phyloP scores from a whole-genome alignment of 1,140 invertebrate species.

The Eriosoma lanigerum region DNA sequence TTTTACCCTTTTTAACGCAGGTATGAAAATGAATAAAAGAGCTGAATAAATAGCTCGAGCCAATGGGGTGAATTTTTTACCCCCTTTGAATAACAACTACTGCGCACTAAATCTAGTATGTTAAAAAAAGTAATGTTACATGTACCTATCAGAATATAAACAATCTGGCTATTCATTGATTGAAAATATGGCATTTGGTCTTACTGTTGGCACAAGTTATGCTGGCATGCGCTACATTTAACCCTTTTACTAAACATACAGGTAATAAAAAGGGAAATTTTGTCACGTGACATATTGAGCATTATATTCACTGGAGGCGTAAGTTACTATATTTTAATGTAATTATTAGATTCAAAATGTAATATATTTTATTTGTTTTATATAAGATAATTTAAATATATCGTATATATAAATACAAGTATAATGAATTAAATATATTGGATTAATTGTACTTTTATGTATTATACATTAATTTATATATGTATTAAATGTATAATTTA shows the following conservation, averaged over 20 bases:
- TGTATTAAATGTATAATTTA: too few species aligned
- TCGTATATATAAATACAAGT: too few species aligned
- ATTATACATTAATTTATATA: too few species aligned
- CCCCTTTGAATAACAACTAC: constrained; percentile 35
- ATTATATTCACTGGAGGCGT: too few species aligned
- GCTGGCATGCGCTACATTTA: constrained; percentile 39
- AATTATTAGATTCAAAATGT: too few species aligned
- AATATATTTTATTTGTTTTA: too few species aligned
- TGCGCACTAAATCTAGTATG: constrained; percentile 14
- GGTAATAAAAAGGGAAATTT: constrained; percentile 46
- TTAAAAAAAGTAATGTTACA: constrained; percentile 31
- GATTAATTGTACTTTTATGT: too few species aligned
- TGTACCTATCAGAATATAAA: constrained; percentile 31
- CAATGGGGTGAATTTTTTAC: constrained; percentile 32
- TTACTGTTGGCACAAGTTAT: neutral
- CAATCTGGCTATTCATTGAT: constrained; percentile 46
- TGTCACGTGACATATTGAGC: constrained; percentile 47
- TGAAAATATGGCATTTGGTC: neutral
- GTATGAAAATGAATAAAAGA: constrained; percentile 43
- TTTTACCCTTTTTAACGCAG: constrained; percentile 41
- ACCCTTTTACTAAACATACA: constrained; percentile 37
- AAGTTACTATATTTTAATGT: too few species aligned
- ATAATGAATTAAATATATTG: too few species aligned
- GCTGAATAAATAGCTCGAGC: constrained; percentile 51
- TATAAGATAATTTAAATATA: too few species aligned